phyloP scores from a whole-genome alignment of 2,888 invertebrate genomes.

The Bibio marci region DNA sequence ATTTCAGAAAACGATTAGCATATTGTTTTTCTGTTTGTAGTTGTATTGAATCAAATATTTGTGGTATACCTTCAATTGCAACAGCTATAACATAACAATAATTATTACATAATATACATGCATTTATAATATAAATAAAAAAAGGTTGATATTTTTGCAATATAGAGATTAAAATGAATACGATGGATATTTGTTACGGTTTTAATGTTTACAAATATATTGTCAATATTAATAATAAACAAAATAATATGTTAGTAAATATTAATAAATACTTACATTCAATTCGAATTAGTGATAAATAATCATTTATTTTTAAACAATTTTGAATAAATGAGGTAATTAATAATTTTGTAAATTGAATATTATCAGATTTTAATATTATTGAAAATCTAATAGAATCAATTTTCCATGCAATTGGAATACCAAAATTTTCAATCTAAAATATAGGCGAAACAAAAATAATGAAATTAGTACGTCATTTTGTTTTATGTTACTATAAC shows the following conservation, averaged over 20 bases:
- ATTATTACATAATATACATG: no score
- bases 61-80: slow-evolving; percentile 38
- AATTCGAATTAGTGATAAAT: slow-evolving; percentile 53
- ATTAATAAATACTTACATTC: slow-evolving; percentile 43
- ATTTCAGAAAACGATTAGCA: slow-evolving; percentile 20
- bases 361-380: slow-evolving; percentile 59
- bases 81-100: no score
- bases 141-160: slow-evolving; percentile 4
- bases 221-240: slow-evolving; percentile 1
- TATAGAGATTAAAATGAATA: slow-evolving; percentile 3
- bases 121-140: no score
- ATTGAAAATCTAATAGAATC: slow-evolving; percentile 56
- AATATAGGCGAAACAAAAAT: no score
- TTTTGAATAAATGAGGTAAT: slow-evolving; percentile 54
- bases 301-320: slow-evolving; percentile 58
- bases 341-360: slow-evolving; percentile 49
- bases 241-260: slow-evolving; percentile 2
- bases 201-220: not conserved
- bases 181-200: not conserved
- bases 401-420: slow-evolving; percentile 64
- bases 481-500: no score
- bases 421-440: slow-evolving; percentile 63
- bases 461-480: no score
- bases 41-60: slow-evolving; percentile 31
- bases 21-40: slow-evolving; percentile 27